These are phyloP conservation scores for Urocitellus parryii DNA, from an alignment of 2,113 vertebrate species.

Conservation along the genomic window DNA sequence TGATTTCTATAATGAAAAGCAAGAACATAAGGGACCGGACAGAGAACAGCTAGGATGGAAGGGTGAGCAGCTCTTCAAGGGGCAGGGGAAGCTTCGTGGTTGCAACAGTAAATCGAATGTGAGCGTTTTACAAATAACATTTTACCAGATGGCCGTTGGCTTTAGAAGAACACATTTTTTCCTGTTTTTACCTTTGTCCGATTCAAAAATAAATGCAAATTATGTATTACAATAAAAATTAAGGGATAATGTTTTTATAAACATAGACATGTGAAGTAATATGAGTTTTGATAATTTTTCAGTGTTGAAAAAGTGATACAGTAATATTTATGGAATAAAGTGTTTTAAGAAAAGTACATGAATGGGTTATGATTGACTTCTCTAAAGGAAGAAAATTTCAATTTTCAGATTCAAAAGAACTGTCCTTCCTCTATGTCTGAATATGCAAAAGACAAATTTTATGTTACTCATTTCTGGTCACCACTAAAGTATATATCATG, in stretches of 20 bases:
- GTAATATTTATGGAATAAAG: not conserved
- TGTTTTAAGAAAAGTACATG: not conserved
- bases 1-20: conserved; percentile 27
- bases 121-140: not conserved
- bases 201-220: conserved; percentile 45
- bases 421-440: not conserved
- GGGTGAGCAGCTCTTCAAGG: not conserved
- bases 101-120: not conserved
- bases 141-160: not conserved
- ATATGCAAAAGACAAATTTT: not conserved
- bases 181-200: not conserved
- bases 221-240: not conserved
- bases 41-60: not conserved
- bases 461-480: not conserved
- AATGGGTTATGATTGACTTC: not conserved
- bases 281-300: not conserved
- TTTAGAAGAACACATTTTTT: not conserved
- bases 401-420: conserved; percentile 37
- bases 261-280: not conserved
- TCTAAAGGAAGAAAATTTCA: conserved; percentile 9
- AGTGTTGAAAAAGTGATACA: not conserved
- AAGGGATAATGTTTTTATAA: not conserved
- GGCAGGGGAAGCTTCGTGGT: not conserved
- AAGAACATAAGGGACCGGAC: not conserved
- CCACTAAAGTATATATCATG: not conserved